Percentiles rank a stretch among this genome's conserved stretches.
phyloP scores from a whole-genome alignment of 2,797 vertebrate species.

The Rousettus madagascariensis region DNA sequence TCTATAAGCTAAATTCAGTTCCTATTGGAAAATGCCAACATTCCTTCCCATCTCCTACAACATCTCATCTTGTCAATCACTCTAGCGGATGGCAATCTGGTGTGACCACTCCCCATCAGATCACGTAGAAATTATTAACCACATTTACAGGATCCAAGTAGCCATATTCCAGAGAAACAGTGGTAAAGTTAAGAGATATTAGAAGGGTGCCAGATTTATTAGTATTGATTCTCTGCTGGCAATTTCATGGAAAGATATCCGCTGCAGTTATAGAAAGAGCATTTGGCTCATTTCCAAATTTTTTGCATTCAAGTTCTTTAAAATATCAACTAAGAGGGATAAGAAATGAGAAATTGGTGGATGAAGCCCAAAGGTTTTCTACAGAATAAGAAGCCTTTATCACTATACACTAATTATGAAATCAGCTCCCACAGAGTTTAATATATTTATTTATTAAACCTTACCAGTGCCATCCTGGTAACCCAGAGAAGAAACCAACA shows the following conservation, averaged over 20 bases:
- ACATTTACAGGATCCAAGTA: neutral
- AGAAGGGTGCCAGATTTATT: constrained; percentile 44
- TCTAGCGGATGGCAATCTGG: neutral
- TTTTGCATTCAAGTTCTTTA: constrained; percentile 40
- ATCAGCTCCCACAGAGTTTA: constrained; percentile 36
- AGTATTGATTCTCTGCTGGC: constrained; percentile 35
- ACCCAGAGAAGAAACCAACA: constrained; percentile 26
- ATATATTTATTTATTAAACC: constrained; percentile 56
- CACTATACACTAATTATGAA: constrained; percentile 46
- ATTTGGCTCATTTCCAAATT: constrained; percentile 46
- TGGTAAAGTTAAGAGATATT: neutral
- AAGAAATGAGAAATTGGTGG: constrained; percentile 49
- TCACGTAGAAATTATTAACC: constrained; percentile 23
- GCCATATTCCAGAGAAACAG: neutral
- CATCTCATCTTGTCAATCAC: neutral
- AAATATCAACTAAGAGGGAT: neutral
- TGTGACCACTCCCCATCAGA: neutral
- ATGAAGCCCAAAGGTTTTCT: constrained; percentile 5
- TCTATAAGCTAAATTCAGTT: constrained; percentile 60
- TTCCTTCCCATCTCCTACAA: neutral
- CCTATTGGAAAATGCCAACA: constrained; percentile 60
- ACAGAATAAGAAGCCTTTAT: constrained; percentile 36
- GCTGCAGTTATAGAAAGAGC: constrained; percentile 15
- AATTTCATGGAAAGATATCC: constrained; percentile 37
- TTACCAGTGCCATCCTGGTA: constrained; percentile 13